Conservation (phyloP, 2,113 vertebrate species). For the Athene noctua region DNA sequence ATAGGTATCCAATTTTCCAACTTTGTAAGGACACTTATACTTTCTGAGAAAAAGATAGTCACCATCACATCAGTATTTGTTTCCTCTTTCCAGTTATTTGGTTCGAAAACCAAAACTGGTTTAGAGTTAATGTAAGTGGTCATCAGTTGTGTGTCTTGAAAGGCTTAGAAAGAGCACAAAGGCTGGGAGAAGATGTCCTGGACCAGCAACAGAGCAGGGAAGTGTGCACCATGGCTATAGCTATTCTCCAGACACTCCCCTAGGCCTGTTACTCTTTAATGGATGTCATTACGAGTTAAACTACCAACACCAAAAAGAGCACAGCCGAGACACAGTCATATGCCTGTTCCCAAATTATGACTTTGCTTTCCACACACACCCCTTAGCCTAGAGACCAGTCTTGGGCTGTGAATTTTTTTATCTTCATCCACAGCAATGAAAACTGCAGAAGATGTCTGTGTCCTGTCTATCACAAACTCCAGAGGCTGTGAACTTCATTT, state of each 20-base stretch:
- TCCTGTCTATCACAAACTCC: background rate
- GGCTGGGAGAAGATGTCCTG: background rate
- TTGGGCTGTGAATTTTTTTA: background rate
- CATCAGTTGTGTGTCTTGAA: background rate
- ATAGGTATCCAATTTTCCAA: background rate
- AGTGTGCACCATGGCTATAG: accelerated
- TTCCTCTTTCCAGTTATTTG: background rate
- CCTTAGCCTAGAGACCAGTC: accelerated
- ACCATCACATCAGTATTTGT: background rate
- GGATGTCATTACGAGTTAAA: background rate
- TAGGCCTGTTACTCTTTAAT: background rate
- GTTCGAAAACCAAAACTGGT: background rate
- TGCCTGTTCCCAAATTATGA: background rate
- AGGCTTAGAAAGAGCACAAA: background rate
- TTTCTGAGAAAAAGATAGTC: background rate
- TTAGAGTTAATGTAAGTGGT: background rate
- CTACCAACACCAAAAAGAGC: background rate
- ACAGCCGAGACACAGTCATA: background rate
- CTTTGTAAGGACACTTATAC: background rate
- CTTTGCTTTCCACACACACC: background rate
- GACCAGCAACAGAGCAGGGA: background rate
- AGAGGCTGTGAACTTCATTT: background rate
- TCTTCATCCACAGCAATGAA: background rate
- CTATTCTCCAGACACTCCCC: background rate
- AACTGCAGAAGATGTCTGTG: background rate